These are phyloP conservation scores for Listrodromus nycthemerus DNA, from an alignment of 2,888 invertebrate genomes.

Conservation along the genomic window DNA sequence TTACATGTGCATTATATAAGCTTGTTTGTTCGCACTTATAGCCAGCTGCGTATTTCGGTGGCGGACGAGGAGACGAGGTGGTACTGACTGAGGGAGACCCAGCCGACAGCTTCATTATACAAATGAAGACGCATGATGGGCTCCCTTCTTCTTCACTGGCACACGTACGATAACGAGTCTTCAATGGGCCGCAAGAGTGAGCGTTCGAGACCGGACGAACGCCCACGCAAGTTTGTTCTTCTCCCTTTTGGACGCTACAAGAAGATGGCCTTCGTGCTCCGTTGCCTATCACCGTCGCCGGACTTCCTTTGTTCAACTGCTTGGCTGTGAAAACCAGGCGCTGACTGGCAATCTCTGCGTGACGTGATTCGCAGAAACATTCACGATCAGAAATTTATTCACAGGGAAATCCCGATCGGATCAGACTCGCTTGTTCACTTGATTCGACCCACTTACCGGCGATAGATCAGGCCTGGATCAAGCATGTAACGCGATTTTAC, in stretches of 20 bases:
- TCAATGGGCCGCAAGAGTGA: slow-evolving; percentile 9
- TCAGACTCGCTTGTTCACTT: no score
- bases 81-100: slow-evolving; percentile 11
- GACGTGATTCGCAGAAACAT: neutral
- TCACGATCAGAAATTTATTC: no score
- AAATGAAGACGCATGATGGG: slow-evolving; percentile 64
- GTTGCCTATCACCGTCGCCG: neutral
- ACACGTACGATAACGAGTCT: slow-evolving; percentile 7
- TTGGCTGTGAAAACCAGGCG: slow-evolving; percentile 20
- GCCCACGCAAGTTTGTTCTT: slow-evolving; percentile 36
- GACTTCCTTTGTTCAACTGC: slow-evolving; percentile 38
- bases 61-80: slow-evolving; percentile 22
- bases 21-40: slow-evolving; percentile 2
- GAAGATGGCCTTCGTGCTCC: slow-evolving; percentile 31
- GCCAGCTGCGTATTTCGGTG: slow-evolving; percentile 56
- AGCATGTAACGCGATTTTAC: no score
- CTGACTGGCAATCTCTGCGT: slow-evolving; percentile 1
- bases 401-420: no score
- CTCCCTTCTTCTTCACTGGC: slow-evolving; percentile 44
- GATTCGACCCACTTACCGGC: no score
- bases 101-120: slow-evolving; percentile 66
- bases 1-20: neutral
- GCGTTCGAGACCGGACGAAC: slow-evolving; percentile 28
- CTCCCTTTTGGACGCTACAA: slow-evolving; percentile 31
- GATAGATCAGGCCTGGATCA: no score